These are phyloP conservation scores for Sceloporus tristichus DNA, from an alignment of 2,113 vertebrate genomes.

Conservation along the genomic window DNA sequence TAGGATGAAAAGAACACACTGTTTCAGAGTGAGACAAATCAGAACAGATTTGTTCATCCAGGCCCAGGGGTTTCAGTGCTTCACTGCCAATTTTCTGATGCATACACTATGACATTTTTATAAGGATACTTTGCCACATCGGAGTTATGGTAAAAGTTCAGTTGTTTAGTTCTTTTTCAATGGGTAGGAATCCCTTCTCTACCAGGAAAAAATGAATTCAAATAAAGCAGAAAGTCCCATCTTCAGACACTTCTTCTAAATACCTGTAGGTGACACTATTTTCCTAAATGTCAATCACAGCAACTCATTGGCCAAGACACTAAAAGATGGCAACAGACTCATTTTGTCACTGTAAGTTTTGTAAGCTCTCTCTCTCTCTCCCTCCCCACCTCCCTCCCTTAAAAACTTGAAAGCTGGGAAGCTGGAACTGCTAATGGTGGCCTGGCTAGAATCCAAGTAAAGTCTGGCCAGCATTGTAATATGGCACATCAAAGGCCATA, in stretches of 20 bases:
- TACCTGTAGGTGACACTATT: not conserved
- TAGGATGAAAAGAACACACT: too few relatives aligned
- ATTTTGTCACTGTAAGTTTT: not conserved
- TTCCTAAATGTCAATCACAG: not conserved
- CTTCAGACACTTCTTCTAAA: not conserved
- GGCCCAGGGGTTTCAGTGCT: too few relatives aligned
- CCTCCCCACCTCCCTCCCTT: not conserved
- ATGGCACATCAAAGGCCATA: not conserved
- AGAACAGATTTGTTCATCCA: too few relatives aligned
- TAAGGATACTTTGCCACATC: not conserved
- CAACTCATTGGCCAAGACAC: too few relatives aligned
- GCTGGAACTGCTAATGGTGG: not conserved
- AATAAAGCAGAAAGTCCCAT: not conserved
- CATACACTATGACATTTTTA: not conserved
- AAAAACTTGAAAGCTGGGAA: not conserved
- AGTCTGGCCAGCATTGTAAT: not conserved
- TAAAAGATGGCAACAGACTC: too few relatives aligned
- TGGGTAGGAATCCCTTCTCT: not conserved
- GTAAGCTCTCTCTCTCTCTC: not conserved
- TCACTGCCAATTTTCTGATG: too few relatives aligned
- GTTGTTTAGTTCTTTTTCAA: not conserved
- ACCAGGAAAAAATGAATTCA: not conserved
- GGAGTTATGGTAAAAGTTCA: not conserved
- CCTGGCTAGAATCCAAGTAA: not conserved
- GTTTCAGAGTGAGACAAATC: too few relatives aligned